Percentiles rank a stretch among this genome's conserved stretches.
Evolutionary conservation across 1,140 invertebrate genomes (phyloP).

Genomic region (Drosophila pandora): DNA sequence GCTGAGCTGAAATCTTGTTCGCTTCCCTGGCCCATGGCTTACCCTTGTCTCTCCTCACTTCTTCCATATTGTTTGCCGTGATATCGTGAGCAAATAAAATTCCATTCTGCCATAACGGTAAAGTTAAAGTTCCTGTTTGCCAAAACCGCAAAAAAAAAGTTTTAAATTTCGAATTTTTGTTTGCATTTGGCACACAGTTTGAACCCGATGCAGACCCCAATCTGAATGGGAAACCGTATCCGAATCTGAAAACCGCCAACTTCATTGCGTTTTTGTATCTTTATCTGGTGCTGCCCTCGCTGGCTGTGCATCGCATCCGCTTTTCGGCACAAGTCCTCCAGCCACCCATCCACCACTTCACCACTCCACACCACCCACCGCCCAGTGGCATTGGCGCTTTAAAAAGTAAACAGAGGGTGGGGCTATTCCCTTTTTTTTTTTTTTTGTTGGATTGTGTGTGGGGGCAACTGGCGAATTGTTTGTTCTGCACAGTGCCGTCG

Average conservation of each 20-base stretch:
- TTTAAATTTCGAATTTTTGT: conserved; percentile 75
- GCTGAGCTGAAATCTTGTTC: conserved; percentile 60
- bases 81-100: conserved; percentile 50
- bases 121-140: conserved; percentile 65
- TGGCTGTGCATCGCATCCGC: conserved; percentile 37
- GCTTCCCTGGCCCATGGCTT: conserved; percentile 2
- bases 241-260: conserved; percentile 51
- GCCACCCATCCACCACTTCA: not conserved
- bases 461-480: conserved; percentile 55
- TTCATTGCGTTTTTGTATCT: conserved; percentile 74
- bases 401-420: conserved; percentile 64
- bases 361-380: conserved; percentile 3
- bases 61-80: conserved; percentile 26
- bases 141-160: conserved; percentile 58
- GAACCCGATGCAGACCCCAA: conserved; percentile 60
- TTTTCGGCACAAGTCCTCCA: not conserved
- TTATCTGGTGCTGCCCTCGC: conserved; percentile 45
- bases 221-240: conserved; percentile 4
- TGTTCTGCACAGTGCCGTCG: conserved; percentile 73
- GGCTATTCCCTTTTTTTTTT: not conserved
- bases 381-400: conserved; percentile 73
- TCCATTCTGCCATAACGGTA: conserved; percentile 52
- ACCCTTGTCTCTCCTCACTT: not conserved
- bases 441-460: conserved; percentile 14
- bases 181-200: conserved; percentile 76